These are phyloP conservation scores for Cheilosia impressa DNA, from an alignment of 2,888 invertebrate genomes.

Conservation along the genomic window DNA sequence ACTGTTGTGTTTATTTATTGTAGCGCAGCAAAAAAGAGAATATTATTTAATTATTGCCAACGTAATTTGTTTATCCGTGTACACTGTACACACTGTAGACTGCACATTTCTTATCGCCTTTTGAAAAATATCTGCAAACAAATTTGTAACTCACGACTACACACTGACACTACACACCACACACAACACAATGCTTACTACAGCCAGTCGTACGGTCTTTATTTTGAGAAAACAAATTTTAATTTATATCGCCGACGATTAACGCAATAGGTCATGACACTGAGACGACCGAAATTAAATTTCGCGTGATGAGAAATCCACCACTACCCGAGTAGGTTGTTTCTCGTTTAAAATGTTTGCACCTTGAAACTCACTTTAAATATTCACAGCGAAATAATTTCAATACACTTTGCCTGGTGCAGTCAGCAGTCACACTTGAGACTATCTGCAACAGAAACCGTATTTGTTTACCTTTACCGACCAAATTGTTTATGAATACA, in stretches of 20 bases:
- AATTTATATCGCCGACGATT: not conserved
- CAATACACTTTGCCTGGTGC: too few species aligned
- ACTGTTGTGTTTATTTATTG: slow-evolving; percentile 47
- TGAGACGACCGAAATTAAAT: slow-evolving; percentile 9
- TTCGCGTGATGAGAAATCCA: not conserved
- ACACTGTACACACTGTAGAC: not conserved
- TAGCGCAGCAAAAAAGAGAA: slow-evolving; percentile 1
- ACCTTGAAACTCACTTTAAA: not conserved
- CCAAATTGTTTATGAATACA: slow-evolving; percentile 10
- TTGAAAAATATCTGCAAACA: not conserved
- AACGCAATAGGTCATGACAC: slow-evolving; percentile 11
- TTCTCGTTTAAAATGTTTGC: not conserved
- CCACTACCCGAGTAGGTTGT: not conserved
- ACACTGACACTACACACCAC: not conserved
- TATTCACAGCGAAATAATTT: too few species aligned
- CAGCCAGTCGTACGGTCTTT: slow-evolving; percentile 14
- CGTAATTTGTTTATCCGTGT: slow-evolving; percentile 50
- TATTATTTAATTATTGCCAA: slow-evolving; percentile 36
- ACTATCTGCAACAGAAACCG: not conserved
- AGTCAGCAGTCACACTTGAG: not conserved
- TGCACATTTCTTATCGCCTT: slow-evolving; percentile 33
- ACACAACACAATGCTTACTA: not conserved
- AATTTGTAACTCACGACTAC: not conserved
- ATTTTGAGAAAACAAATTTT: slow-evolving; percentile 3
- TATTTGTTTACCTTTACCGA: slow-evolving; percentile 13